Evolutionary conservation across 1,140 invertebrate genomes (phyloP).

Genomic region (Drosophila erecta): DNA sequence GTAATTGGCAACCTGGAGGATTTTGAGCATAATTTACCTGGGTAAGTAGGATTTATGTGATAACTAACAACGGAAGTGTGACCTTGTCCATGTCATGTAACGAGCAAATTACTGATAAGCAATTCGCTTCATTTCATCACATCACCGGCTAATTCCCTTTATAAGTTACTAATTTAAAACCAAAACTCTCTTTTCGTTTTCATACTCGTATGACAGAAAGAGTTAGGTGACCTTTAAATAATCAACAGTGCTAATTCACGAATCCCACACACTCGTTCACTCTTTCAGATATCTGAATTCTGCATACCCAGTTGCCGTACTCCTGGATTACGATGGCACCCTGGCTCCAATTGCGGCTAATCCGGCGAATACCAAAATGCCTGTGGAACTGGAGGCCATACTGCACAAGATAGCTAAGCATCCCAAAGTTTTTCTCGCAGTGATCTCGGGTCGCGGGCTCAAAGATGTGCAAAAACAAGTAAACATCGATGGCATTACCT

Average conservation of each 20-base stretch:
- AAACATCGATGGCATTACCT: slow-evolving; percentile 94
- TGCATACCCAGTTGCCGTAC: slow-evolving; percentile 91
- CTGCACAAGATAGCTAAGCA: slow-evolving; percentile 92
- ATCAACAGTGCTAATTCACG: too few relatives aligned
- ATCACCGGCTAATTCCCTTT: not conserved
- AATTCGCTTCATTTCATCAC: not conserved
- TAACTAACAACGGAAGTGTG: slow-evolving; percentile 31
- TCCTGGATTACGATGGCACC: slow-evolving; percentile 96
- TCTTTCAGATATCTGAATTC: slow-evolving; percentile 90
- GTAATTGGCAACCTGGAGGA: slow-evolving; percentile 66
- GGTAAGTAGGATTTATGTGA: slow-evolving; percentile 50
- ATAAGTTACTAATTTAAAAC: too few relatives aligned
- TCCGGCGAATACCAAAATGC: slow-evolving; percentile 93
- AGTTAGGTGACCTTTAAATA: too few relatives aligned
- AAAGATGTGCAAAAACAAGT: slow-evolving; percentile 94
- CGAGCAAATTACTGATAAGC: slow-evolving; percentile 52
- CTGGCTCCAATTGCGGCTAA: slow-evolving; percentile 94
- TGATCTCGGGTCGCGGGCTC: slow-evolving; percentile 93
- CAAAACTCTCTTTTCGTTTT: too few relatives aligned
- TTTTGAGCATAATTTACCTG: slow-evolving; percentile 66
- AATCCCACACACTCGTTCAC: not conserved
- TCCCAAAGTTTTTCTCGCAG: slow-evolving; percentile 93
- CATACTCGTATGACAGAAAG: too few relatives aligned
- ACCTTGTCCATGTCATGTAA: slow-evolving; percentile 72
- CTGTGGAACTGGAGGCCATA: slow-evolving; percentile 91